Conservation (phyloP, 2,888 invertebrate species). For the Arenicola marina region DNA sequence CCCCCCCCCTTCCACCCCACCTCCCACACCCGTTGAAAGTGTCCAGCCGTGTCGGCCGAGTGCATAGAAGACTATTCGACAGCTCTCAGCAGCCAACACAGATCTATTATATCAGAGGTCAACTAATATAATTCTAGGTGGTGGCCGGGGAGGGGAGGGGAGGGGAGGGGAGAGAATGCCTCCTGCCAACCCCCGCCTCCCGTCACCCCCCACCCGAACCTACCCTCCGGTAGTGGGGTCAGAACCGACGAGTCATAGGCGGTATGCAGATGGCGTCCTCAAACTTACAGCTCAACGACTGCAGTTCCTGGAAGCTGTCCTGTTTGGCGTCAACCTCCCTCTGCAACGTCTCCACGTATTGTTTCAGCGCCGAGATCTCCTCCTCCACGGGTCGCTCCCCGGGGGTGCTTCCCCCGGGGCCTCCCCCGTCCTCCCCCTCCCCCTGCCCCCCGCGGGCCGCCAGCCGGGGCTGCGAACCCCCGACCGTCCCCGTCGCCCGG, state of each 20-base stretch:
- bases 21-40: too few species aligned
- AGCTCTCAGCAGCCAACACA: too few species aligned
- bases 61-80: too few species aligned
- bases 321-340: conserved; percentile 22
- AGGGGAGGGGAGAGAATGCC: too few species aligned
- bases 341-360: conserved; percentile 14
- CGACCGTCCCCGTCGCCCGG: not conserved
- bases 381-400: conserved; percentile 12
- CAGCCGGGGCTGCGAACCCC: not conserved
- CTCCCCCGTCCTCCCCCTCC: not conserved
- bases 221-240: too few species aligned
- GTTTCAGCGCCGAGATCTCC: conserved; percentile 13
- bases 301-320: conserved; percentile 22
- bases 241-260: conserved; percentile 12
- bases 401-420: not conserved
- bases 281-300: conserved; percentile 21
- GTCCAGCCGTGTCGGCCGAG: too few species aligned
- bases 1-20: too few species aligned
- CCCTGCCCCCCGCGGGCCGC: not conserved
- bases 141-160: too few species aligned
- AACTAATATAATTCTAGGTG: too few species aligned
- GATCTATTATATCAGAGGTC: too few species aligned
- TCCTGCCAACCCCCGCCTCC: too few species aligned
- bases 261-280: conserved; percentile 24
- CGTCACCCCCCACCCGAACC: too few species aligned